Conservation (phyloP, 2,797 vertebrate species). For the Hozukius guyotensis region DNA sequence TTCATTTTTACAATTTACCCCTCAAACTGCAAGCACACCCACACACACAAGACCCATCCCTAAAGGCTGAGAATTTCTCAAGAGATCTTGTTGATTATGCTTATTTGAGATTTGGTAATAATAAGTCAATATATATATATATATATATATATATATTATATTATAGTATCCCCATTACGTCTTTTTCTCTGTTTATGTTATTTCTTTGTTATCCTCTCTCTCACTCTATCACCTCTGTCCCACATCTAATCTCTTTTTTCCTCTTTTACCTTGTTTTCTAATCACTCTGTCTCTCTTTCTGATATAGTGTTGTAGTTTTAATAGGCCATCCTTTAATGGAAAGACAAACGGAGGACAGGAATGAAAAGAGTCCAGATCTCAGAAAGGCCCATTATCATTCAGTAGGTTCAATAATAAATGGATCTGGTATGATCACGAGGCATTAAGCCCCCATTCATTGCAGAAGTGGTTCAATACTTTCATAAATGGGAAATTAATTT, state of each 20-base stretch:
- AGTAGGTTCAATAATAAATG: constrained; percentile 32
- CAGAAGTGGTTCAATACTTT: constrained; percentile 29
- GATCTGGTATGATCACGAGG: constrained; percentile 20
- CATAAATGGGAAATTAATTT: constrained; percentile 39
- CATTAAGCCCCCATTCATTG: constrained; percentile 33
- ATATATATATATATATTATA: no score
- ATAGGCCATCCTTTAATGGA: background rate
- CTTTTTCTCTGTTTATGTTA: background rate
- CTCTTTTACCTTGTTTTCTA: background rate
- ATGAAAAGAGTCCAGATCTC: constrained; percentile 12
- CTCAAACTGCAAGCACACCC: background rate
- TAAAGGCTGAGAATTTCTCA: background rate
- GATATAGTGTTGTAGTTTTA: background rate
- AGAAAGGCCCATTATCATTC: constrained; percentile 7
- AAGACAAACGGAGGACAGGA: constrained; percentile 8
- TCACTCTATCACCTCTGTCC: background rate
- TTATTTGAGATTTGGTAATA: background rate
- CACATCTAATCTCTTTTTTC: background rate
- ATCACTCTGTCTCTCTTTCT: background rate
- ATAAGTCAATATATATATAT: no score
- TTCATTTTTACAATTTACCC: background rate
- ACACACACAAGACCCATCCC: background rate
- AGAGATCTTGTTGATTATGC: background rate
- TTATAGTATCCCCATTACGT: background rate
- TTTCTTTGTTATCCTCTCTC: background rate